Conservation (phyloP, 2,888 invertebrate species). For the Dermolepida albohirtum region DNA sequence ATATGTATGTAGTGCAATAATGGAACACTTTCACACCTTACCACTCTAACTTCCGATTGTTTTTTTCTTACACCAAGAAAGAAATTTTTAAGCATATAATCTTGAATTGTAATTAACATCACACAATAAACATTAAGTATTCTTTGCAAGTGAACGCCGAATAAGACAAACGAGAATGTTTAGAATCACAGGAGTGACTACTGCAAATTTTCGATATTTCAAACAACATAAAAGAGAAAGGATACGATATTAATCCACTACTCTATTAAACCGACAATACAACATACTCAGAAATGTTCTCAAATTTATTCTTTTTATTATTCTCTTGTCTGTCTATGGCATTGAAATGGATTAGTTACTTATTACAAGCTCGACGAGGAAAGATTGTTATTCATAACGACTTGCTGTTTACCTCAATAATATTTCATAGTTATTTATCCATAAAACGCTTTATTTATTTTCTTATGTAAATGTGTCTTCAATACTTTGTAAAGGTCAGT, state of each 20-base stretch:
- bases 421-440: no score
- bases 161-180: conserved; percentile 4
- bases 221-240: conserved; percentile 11
- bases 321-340: background rate
- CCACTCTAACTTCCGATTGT: background rate
- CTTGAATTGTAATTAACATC: no score
- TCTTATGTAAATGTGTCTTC: conserved; percentile 1
- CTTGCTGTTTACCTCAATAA: no score
- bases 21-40: conserved; percentile 3
- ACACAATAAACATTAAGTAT: no score
- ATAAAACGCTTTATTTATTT: conserved; percentile 5
- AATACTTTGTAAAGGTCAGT: background rate
- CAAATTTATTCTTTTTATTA: background rate
- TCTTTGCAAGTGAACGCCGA: no score
- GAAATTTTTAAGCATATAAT: no score
- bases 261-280: conserved; percentile 7
- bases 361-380: no score
- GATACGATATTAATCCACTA: background rate
- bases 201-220: no score
- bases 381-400: no score
- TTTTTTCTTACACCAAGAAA: conserved; percentile 3
- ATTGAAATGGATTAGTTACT: background rate
- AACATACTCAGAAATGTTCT: no score
- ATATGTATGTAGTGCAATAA: background rate
- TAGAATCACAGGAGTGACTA: background rate